Conservation (phyloP, 2,113 vertebrate species). For the Rutilus rutilus region DNA sequence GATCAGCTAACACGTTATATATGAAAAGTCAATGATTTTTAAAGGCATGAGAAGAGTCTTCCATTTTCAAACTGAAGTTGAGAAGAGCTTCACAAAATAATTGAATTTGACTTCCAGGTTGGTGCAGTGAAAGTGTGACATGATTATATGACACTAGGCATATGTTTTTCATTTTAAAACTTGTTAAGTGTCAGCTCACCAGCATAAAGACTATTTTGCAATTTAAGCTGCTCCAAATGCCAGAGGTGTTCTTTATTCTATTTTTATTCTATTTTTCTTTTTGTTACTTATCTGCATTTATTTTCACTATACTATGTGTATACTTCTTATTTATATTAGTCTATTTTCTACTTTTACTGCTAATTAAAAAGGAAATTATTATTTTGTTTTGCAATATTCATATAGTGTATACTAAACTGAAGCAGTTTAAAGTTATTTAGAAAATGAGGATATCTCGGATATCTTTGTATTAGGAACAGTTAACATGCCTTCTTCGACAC, state of each 20-base stretch:
- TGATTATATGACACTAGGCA: neutral
- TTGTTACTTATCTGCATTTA: neutral
- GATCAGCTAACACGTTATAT: neutral
- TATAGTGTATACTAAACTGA: neutral
- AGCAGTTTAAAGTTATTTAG: neutral
- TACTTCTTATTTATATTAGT: neutral
- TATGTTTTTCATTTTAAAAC: constrained; percentile 4
- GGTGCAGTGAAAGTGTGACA: neutral
- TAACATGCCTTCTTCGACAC: neutral
- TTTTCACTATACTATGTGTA: neutral
- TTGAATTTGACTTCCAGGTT: neutral
- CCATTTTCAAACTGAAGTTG: neutral
- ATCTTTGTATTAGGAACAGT: neutral
- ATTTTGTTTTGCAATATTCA: neutral
- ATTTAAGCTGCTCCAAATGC: neutral
- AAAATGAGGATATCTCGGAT: too few species aligned
- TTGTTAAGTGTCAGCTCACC: neutral
- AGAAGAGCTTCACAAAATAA: neutral
- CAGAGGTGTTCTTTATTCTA: neutral
- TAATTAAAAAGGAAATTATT: neutral
- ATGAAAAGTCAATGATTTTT: neutral
- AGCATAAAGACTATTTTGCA: neutral
- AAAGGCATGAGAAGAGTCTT: neutral
- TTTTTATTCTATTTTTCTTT: neutral
- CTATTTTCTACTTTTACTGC: neutral